These are phyloP conservation scores for Drosophila fuyamai DNA, from an alignment of 1,140 invertebrate genomes.

Conservation along the genomic window DNA sequence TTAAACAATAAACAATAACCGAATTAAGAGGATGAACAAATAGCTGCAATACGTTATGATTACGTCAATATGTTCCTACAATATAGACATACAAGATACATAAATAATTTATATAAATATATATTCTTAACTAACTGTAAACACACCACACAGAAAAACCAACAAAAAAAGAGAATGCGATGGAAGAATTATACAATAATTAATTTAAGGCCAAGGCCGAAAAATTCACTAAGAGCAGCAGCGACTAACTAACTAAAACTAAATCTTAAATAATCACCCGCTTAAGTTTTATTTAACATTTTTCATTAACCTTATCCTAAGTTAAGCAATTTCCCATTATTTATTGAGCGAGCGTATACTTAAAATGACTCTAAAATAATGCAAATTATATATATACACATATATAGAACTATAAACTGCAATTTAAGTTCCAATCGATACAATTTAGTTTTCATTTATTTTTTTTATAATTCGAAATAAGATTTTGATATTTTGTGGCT, in stretches of 20 bases:
- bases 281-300: conserved; percentile 14
- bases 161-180: conserved; percentile 32
- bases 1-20: conserved; percentile 32
- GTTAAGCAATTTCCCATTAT: conserved; percentile 44
- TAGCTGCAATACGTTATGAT: conserved; percentile 85
- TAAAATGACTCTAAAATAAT: conserved; percentile 47
- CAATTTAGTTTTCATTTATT: conserved; percentile 59
- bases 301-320: conserved; percentile 35
- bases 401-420: conserved; percentile 40
- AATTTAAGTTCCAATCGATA: conserved; percentile 83
- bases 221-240: conserved; percentile 45
- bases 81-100: conserved; percentile 79
- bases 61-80: conserved; percentile 85
- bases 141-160: conserved; percentile 36
- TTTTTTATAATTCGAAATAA: conserved; percentile 40
- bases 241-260: conserved; percentile 50
- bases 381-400: conserved; percentile 31
- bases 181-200: conserved; percentile 46
- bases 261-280: conserved; percentile 20
- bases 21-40: conserved; percentile 57
- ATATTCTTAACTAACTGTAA: conserved; percentile 75
- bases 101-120: conserved; percentile 69
- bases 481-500: conserved; percentile 46
- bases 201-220: conserved; percentile 39
- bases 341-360: conserved; percentile 44